Conservation (phyloP, 1,140 invertebrate species). For the Habropoda laboriosa region DNA sequence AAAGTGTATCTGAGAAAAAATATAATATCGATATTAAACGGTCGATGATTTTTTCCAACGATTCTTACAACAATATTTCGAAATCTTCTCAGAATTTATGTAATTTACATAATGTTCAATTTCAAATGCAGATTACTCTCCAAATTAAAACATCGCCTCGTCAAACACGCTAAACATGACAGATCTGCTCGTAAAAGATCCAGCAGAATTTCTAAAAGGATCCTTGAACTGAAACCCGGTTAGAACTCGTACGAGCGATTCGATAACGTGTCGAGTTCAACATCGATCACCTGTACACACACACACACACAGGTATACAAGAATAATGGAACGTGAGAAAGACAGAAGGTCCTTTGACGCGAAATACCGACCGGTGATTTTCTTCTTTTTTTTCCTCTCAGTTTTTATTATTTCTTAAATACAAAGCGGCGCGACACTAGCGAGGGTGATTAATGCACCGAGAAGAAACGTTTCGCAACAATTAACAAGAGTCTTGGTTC, state of each 20-base stretch:
- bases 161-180: background rate
- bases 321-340: slow-evolving; percentile 10
- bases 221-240: slow-evolving; percentile 25
- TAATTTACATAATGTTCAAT: no score
- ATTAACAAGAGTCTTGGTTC: slow-evolving; percentile 22
- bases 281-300: background rate
- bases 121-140: no score
- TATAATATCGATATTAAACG: no score
- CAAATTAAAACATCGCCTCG: no score
- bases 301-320: background rate
- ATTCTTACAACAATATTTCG: no score
- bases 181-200: background rate
- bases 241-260: background rate
- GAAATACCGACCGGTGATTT: background rate
- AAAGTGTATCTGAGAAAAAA: no score
- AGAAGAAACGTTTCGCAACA: slow-evolving; percentile 55
- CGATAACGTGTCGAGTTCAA: slow-evolving; percentile 12
- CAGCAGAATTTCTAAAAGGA: background rate
- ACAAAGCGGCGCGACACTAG: background rate
- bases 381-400: no score
- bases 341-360: background rate
- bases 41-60: no score
- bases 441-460: slow-evolving; percentile 14
- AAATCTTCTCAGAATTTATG: no score
- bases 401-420: slow-evolving; percentile 14